Base-by-base conservation (phyloP, 2,888 invertebrate genomes). In the Koerneria pararmatus region DNA sequence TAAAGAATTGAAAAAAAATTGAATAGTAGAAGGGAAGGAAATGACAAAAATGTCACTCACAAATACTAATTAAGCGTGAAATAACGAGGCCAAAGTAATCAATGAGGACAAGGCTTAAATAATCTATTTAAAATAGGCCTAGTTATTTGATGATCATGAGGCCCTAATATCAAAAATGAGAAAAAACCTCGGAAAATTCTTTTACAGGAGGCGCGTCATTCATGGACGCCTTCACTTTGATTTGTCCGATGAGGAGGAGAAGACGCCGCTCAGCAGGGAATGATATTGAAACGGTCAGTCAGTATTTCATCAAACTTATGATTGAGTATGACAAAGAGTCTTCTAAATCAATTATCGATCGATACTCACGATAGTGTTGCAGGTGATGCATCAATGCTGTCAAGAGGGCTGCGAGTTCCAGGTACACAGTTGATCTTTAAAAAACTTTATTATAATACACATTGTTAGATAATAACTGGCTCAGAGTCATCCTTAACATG, bases 201-300 rank as follows among this genome's bases (percentile, higher is more conserved):
- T 48, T 69, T 71, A 1, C 69, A 75, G 75, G 75, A 19, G 75
- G 74, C 22, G 64, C 69, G 11, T 71, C 72, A 19, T 75, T 75
- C 65, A 61, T 72, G 22, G 75, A 75, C 56, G 74, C 75, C 8
- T 71, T 74, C 67, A 71, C 69, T 48, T 58, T 75, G 34, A 71
- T 75, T 29, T 75, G 75, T 56, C 69, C 73, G n/a, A 75, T 75
- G 75, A 66, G 72, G 31, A 65, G 72, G 48, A 66, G 71, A 22
- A 68, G 71, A 27, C 62, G 72, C 49, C 69, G 74, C n/a, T 49
- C 70, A 15, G 56, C 48, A 5, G 64, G 56, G 46, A 67, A 65
- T 58, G 61, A 46, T 58, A 41, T 61, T 48, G 48, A 67, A 27
- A 48, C 59, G n/a, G 49, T 65, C 54, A 53, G 58, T 65, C 53